Evolutionary conservation across 2,888 invertebrate species (phyloP), one percentile per base, ranked within the genome.

Genomic region (Muscina levida): DNA sequence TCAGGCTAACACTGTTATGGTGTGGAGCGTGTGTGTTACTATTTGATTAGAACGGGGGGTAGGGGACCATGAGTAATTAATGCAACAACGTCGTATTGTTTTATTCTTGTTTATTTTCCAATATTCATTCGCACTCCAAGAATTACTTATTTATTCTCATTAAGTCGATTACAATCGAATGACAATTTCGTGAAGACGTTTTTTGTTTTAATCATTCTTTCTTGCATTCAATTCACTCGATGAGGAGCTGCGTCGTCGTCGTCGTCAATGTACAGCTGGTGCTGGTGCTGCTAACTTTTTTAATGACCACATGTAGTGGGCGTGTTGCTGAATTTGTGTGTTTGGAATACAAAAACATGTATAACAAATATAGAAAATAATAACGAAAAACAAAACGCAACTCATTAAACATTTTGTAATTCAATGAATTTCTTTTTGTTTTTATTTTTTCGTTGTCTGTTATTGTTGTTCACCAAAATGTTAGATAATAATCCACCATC

Each of bases 261-360:
- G n/a, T n/a, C n/a, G n/a, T n/a, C n/a, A n/a, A n/a, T 31, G 31
- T n/a, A 48, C 48, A 48, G 15, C 17, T 48, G 48, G 48, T 17
- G 15, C 6, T 15, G 48, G n/a, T 72, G 48, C 42, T 10, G 44
- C 72, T n/a, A 72, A 26, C 59, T 37, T 48, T 11, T 8, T 46
- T 46, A 39, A 11, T 70, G 10, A 6, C 15, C 57, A 65, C 65
- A 68, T 5, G n/a, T 68, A 22, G 65, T 67, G 77, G 73, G 77
- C 39, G 80, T n/a, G n/a, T 77, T 59, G 48, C 56, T 37, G 24
- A 70, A 65, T 53, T 22, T 67, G 66, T 77, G 80, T 59, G 73
- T 31, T 73, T 77, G 19, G 73, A 37, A 77, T 77, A 70, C 44
- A 65, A 57, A 70, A 67, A 15, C 39, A 24, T 10, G 10, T n/a